phyloP scores from a whole-genome alignment of 2,888 invertebrate genomes.

The Imbricaverruca yamaguchii region DNA sequence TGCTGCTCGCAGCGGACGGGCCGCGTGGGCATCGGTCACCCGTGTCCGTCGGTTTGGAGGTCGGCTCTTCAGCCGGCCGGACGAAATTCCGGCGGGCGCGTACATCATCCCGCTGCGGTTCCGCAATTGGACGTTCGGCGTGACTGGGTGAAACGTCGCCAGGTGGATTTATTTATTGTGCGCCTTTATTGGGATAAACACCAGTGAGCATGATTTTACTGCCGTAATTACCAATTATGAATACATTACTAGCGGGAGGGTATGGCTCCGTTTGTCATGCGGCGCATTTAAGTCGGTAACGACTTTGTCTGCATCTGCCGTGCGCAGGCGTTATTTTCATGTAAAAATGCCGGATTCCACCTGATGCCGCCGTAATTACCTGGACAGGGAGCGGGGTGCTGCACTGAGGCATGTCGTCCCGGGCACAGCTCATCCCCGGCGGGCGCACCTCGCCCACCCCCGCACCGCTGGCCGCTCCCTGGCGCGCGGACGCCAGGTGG shows the following conservation, averaged over 20 bases:
- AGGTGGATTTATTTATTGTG: not conserved
- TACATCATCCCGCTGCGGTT: too few relatives aligned
- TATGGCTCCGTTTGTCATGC: not conserved
- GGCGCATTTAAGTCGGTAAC: not conserved
- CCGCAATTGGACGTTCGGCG: not conserved
- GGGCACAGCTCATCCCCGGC: not conserved
- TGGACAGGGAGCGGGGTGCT: not conserved
- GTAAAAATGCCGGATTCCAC: not conserved
- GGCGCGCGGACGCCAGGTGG: not conserved
- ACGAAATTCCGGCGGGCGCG: too few relatives aligned
- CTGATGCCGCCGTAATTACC: not conserved
- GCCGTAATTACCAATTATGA: not conserved
- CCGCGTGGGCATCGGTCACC: too few relatives aligned
- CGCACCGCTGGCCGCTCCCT: not conserved
- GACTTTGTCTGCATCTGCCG: conserved; percentile 10
- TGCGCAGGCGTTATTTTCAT: not conserved
- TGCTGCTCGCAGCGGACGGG: too few relatives aligned
- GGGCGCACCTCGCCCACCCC: not conserved
- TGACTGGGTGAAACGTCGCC: not conserved
- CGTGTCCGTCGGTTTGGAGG: too few relatives aligned
- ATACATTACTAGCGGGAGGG: not conserved
- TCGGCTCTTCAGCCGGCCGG: too few relatives aligned
- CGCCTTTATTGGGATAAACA: not conserved
- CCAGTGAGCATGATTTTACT: not conserved
- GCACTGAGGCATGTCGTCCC: not conserved